Conservation (phyloP, 2,888 invertebrate genomes). For the Pterobdella sp. region DNA sequence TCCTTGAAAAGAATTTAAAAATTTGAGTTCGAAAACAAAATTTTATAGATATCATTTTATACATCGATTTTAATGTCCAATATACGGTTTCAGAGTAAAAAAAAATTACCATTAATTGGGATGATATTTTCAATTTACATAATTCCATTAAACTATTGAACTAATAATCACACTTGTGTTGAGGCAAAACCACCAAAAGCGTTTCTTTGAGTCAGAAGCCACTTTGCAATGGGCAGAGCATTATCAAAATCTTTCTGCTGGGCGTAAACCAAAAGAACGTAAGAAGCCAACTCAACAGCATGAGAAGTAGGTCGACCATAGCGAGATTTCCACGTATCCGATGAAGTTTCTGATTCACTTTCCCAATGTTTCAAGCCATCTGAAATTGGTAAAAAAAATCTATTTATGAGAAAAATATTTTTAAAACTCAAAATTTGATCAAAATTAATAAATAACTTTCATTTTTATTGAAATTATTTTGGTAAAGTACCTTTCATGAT, state of each 20-base stretch:
- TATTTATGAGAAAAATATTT: too few relatives aligned
- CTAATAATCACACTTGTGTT: not conserved
- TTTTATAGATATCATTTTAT: not conserved
- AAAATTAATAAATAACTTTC: too few relatives aligned
- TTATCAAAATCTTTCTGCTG: not conserved
- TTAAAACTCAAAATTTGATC: too few relatives aligned
- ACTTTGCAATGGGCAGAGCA: constrained; percentile 1
- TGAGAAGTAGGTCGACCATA: not conserved
- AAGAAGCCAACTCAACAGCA: constrained; percentile 16
- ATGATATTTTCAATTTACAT: too few relatives aligned
- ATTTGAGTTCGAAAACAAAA: not conserved
- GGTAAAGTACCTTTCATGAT: constrained; percentile 39
- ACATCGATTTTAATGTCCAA: too few relatives aligned
- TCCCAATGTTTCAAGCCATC: constrained; percentile 20
- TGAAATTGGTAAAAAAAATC: too few relatives aligned
- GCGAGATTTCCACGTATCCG: not conserved
- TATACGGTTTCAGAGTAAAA: too few relatives aligned
- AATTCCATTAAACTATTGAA: too few relatives aligned
- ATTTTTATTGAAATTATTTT: too few relatives aligned
- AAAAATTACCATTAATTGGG: too few relatives aligned
- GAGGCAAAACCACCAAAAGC: not conserved
- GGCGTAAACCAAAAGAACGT: constrained; percentile 17
- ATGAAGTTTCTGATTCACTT: not conserved
- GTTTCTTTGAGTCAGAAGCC: constrained; percentile 14
- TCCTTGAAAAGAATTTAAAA: constrained; percentile 5